A percentile compares a stretch with the other conserved stretches of the same genome.
Evolutionary conservation across 35 echinoderm and acorn worm species (phyloP).

Genomic region (Holothuria glaberrima): DNA sequence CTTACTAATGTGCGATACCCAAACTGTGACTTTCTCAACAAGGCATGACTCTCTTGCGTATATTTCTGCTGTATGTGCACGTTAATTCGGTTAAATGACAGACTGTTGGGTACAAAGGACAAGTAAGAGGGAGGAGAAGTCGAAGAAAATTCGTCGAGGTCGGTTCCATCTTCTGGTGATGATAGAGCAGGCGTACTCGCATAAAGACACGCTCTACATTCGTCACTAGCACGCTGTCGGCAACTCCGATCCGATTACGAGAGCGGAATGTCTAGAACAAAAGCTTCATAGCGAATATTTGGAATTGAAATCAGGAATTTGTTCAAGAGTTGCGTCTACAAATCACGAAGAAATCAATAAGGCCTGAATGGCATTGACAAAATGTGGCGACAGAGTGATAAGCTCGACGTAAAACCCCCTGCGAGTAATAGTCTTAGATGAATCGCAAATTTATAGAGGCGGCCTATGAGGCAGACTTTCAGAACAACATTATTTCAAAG

Average conservation of each 20-base stretch:
- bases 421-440: too few relatives aligned
- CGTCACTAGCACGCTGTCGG: constrained; percentile 34
- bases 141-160: background rate
- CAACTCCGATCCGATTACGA: background rate
- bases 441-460: too few relatives aligned
- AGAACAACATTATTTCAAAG: too few relatives aligned
- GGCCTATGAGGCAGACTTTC: too few relatives aligned
- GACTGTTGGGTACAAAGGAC: background rate
- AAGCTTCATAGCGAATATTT: background rate
- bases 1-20: background rate
- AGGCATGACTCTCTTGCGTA: constrained; percentile 7
- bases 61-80: background rate
- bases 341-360: too few relatives aligned
- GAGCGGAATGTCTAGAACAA: background rate
- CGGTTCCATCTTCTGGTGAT: constrained; percentile 4
- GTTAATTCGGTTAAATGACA: background rate
- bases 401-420: too few relatives aligned
- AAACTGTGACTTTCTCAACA: constrained; percentile 5
- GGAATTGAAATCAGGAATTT: too few relatives aligned
- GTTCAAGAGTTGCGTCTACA: too few relatives aligned
- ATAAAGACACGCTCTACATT: constrained; percentile 1
- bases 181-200: constrained; percentile 31
- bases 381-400: too few relatives aligned
- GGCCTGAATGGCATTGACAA: too few relatives aligned
- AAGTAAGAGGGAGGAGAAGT: background rate